These are phyloP conservation scores for Hirtodrosophila alboralis DNA, from an alignment of 2,888 invertebrate genomes.

Conservation along the genomic window DNA sequence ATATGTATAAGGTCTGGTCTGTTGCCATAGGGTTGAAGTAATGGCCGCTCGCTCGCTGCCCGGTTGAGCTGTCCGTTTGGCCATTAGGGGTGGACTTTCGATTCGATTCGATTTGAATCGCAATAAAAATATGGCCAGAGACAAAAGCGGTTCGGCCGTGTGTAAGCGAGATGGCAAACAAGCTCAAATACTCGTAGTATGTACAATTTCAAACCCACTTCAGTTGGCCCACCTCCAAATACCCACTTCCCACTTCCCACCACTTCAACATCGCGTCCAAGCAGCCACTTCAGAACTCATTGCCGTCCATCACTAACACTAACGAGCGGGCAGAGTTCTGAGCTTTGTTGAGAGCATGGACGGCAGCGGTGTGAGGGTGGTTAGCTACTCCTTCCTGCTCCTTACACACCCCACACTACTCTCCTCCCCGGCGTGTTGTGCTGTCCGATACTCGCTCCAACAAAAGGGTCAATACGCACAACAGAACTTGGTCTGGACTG, in stretches of 20 bases:
- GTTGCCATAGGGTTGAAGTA: slow-evolving; percentile 54
- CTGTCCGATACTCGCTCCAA: slow-evolving; percentile 50
- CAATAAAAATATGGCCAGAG: slow-evolving; percentile 63
- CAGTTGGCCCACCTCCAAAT: slow-evolving; percentile 13
- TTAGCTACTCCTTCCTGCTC: slow-evolving; percentile 23
- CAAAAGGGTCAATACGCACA: slow-evolving; percentile 65
- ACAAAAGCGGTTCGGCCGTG: slow-evolving; percentile 7
- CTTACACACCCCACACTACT: neutral
- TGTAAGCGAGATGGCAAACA: slow-evolving; percentile 36
- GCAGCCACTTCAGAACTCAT: slow-evolving; percentile 47
- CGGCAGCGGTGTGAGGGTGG: slow-evolving; percentile 47
- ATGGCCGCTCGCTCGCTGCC: slow-evolving; percentile 52
- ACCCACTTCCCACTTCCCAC: neutral
- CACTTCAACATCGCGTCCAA: slow-evolving; percentile 34
- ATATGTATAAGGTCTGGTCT: slow-evolving; percentile 11
- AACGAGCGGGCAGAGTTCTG: slow-evolving; percentile 44
- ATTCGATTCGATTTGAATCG: slow-evolving; percentile 66
- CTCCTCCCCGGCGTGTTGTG: slow-evolving; percentile 27
- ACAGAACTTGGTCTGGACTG: slow-evolving; percentile 29
- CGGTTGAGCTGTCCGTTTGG: slow-evolving; percentile 42
- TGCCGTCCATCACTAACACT: slow-evolving; percentile 64
- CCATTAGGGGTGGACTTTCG: slow-evolving; percentile 74
- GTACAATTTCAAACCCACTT: slow-evolving; percentile 63
- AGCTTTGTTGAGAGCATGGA: slow-evolving; percentile 16
- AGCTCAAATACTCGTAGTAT: slow-evolving; percentile 60